phyloP scores from a whole-genome alignment of 37 sponge, comb jelly and placozoan genomes.

The Chondrilla cf. caribensis region DNA sequence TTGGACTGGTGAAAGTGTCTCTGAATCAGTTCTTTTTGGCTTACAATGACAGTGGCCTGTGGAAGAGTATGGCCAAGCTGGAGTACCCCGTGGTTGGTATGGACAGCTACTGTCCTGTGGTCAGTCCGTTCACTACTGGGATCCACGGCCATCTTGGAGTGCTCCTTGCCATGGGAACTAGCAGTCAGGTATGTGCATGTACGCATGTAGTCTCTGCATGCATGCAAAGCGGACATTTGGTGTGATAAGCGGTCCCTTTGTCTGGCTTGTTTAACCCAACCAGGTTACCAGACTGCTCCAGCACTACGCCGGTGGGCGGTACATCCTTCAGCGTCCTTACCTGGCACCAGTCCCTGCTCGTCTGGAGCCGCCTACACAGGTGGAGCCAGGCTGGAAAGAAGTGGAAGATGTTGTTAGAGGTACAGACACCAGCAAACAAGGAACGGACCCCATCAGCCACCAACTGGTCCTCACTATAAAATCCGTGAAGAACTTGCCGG shows the following conservation, averaged over 20 bases:
- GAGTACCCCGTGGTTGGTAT: slow-evolving; percentile 67
- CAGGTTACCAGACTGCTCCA: slow-evolving; percentile 42
- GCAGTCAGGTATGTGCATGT: slow-evolving; percentile 43
- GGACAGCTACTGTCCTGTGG: slow-evolving; percentile 77
- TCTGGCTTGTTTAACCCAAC: too few relatives aligned
- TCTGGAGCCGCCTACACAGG: not conserved
- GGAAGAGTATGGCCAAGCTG: slow-evolving; percentile 17
- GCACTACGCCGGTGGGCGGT: slow-evolving; percentile 49
- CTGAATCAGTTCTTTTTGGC: slow-evolving; percentile 78
- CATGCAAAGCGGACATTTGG: too few relatives aligned
- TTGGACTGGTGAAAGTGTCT: slow-evolving; percentile 86
- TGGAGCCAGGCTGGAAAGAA: not conserved
- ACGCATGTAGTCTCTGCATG: too few relatives aligned
- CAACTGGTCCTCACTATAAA: slow-evolving; percentile 47
- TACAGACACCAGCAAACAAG: not conserved
- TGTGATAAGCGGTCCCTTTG: too few relatives aligned
- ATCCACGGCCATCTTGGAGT: slow-evolving; percentile 53
- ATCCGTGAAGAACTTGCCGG: slow-evolving; percentile 33
- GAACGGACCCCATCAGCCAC: not conserved
- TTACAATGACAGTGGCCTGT: slow-evolving; percentile 29
- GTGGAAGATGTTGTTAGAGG: not conserved
- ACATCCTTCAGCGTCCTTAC: slow-evolving; percentile 32
- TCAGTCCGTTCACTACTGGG: slow-evolving; percentile 66
- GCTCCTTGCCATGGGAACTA: slow-evolving; percentile 63
- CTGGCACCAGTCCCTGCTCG: not conserved